Percentiles rank a stretch among this genome's conserved stretches.
These are phyloP conservation scores for Lepetodrilus schrolli DNA, from an alignment of 2,888 invertebrate species.

Conservation along the genomic window DNA sequence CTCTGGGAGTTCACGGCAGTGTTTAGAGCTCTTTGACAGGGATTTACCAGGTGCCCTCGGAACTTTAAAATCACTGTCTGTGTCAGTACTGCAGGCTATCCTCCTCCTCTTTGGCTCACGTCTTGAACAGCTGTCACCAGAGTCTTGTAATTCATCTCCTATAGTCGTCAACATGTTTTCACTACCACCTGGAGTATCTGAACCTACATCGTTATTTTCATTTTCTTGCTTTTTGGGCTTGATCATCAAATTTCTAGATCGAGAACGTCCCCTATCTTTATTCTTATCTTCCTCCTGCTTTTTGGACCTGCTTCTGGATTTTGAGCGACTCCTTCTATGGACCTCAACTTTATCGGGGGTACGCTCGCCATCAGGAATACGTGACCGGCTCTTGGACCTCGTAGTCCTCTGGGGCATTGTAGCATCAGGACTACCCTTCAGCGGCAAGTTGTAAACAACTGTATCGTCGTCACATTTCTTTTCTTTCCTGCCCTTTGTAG, in stretches of 20 bases:
- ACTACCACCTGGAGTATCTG: too few species aligned
- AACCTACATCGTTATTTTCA: background rate
- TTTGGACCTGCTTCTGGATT: background rate
- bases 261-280: background rate
- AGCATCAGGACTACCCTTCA: constrained; percentile 19
- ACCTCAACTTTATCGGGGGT: background rate
- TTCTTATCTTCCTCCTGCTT: background rate
- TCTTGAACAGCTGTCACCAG: too few species aligned
- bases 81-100: too few species aligned
- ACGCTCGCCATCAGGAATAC: background rate
- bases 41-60: too few species aligned
- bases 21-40: too few species aligned
- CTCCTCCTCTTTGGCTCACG: too few species aligned
- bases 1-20: too few species aligned
- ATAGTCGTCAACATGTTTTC: too few species aligned
- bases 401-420: background rate
- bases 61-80: too few species aligned
- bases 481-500: background rate
- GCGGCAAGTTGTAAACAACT: constrained; percentile 3
- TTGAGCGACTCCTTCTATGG: background rate
- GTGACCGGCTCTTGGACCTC: background rate
- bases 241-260: background rate
- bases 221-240: too few species aligned
- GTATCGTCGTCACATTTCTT: background rate
- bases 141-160: too few species aligned